Percentiles rank a stretch among this genome's conserved stretches.
phyloP scores from a whole-genome alignment of 2,888 invertebrate genomes.

The Smittia aterrima region DNA sequence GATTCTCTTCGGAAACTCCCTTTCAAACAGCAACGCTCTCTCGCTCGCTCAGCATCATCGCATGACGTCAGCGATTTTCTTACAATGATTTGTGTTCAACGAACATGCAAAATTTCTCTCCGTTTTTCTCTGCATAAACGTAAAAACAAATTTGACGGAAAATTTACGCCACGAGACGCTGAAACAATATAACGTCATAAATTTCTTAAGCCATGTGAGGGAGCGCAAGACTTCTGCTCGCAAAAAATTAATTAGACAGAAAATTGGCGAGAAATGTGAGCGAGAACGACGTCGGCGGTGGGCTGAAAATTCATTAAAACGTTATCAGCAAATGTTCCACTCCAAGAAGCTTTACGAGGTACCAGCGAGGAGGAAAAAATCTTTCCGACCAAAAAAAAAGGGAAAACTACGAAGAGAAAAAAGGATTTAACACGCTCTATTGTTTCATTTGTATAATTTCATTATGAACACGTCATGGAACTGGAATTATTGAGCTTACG shows the following conservation, averaged over 20 bases:
- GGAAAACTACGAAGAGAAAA: neutral
- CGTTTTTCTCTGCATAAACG: neutral
- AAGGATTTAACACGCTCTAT: conserved; percentile 32
- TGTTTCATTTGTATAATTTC: conserved; percentile 29
- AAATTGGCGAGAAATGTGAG: conserved; percentile 34
- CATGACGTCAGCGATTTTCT: neutral
- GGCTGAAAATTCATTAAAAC: conserved; percentile 10
- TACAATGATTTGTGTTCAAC: conserved; percentile 14
- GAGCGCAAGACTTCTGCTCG: neutral
- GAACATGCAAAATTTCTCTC: neutral
- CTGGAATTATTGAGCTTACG: neutral
- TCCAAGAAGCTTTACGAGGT: neutral
- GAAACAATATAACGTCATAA: conserved; percentile 31
- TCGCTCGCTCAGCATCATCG: neutral
- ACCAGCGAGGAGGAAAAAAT: neutral
- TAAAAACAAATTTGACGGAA: conserved; percentile 16
- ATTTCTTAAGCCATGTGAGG: neutral
- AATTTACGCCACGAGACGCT: neutral
- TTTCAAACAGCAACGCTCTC: neutral
- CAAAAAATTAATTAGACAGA: conserved; percentile 36
- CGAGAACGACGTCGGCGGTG: neutral
- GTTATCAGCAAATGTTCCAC: conserved; percentile 37
- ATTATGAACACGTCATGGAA: conserved; percentile 26
- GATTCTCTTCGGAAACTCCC: neutral
- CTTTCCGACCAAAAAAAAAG: neutral